These are phyloP conservation scores for Neodiprion pinetum DNA, from an alignment of 1,140 invertebrate species.

Conservation along the genomic window DNA sequence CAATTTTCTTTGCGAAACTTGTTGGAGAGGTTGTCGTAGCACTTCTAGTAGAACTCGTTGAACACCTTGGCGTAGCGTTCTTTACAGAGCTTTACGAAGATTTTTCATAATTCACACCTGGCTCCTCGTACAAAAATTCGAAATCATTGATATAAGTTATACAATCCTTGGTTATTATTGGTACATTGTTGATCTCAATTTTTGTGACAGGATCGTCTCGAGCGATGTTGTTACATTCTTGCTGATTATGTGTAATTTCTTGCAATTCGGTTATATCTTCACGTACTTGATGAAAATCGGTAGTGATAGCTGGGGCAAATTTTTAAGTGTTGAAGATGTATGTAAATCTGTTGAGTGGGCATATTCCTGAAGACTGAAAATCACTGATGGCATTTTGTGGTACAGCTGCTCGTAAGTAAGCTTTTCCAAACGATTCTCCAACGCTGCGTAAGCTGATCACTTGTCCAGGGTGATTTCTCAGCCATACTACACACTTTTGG, in stretches of 20 bases:
- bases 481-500: constrained; percentile 34
- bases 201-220: not conserved
- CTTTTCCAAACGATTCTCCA: constrained; percentile 35
- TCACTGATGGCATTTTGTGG: constrained; percentile 46
- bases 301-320: not conserved
- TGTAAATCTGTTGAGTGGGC: constrained; percentile 39
- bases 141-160: too few species aligned
- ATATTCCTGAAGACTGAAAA: constrained; percentile 46
- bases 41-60: too few species aligned
- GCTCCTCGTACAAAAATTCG: too few species aligned
- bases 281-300: not conserved
- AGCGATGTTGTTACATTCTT: too few species aligned
- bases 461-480: constrained; percentile 38
- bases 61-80: too few species aligned
- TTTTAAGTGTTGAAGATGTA: constrained; percentile 46
- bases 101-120: too few species aligned
- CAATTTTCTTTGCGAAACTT: too few species aligned
- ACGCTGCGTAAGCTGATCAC: constrained; percentile 37
- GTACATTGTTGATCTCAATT: not conserved
- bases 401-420: constrained; percentile 47
- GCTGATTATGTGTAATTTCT: too few species aligned
- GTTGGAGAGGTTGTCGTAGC: too few species aligned
- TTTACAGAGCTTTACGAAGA: too few species aligned
- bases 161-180: not conserved
- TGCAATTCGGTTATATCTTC: too few species aligned